These are phyloP conservation scores for Umimayanthus kanabou DNA, from an alignment of 92 coral and sea anemone genomes.

Conservation along the genomic window DNA sequence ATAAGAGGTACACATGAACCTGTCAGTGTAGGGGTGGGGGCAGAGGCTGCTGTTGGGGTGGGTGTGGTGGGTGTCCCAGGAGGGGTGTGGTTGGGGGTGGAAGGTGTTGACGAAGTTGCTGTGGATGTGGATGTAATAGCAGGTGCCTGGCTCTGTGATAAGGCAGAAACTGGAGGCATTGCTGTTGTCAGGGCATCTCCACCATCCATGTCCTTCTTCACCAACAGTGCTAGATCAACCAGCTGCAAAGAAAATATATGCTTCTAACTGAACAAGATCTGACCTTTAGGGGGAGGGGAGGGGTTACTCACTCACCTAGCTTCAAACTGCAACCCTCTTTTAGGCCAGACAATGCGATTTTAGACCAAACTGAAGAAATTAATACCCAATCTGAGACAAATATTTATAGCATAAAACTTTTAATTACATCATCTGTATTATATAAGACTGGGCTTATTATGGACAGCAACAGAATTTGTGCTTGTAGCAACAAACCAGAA, in stretches of 20 bases:
- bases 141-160: conserved; percentile 80
- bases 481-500: not conserved
- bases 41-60: conserved; percentile 54
- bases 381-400: too few relatives aligned
- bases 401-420: too few relatives aligned
- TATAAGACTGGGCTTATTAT: not conserved
- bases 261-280: not conserved
- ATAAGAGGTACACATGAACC: conserved; percentile 60
- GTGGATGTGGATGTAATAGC: conserved; percentile 59
- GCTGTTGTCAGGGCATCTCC: conserved; percentile 78
- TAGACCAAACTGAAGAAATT: too few relatives aligned
- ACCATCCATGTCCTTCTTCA: conserved; percentile 87
- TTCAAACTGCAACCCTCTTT: not conserved
- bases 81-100: conserved; percentile 94
- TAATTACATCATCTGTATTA: not conserved
- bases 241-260: conserved; percentile 48
- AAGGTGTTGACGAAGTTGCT: conserved; percentile 70
- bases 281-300: too few relatives aligned
- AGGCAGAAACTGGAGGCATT: conserved; percentile 88
- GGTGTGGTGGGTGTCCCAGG: conserved; percentile 98
- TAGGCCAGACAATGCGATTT: too few relatives aligned
- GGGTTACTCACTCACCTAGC: not conserved
- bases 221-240: conserved; percentile 89
- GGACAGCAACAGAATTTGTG: not conserved
- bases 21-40: conserved; percentile 19